These are phyloP conservation scores for Cervus canadensis DNA, from an alignment of 2,113 vertebrate genomes.

Conservation along the genomic window DNA sequence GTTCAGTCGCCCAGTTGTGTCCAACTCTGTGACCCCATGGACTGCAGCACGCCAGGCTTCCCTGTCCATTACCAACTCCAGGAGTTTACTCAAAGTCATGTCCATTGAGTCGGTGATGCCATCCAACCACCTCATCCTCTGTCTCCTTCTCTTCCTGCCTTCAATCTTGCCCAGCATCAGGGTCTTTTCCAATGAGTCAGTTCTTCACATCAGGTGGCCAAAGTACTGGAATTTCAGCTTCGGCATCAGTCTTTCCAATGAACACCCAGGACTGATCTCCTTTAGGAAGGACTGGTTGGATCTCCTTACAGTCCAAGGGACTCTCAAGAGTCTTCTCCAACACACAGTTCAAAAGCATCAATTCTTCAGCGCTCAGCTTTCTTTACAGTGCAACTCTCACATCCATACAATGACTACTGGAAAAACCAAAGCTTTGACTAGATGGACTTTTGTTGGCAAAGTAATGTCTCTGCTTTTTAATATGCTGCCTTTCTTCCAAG, in stretches of 20 bases:
- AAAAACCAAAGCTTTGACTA: neutral
- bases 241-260: neutral
- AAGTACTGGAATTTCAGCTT: neutral
- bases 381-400: neutral
- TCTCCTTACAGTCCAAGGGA: neutral
- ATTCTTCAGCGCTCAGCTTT: accelerated
- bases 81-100: accelerated
- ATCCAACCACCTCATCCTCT: neutral
- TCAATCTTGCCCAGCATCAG: neutral
- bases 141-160: neutral
- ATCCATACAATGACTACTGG: neutral
- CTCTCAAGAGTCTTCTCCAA: neutral
- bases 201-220: neutral
- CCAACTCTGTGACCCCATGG: accelerated
- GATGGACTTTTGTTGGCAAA: neutral
- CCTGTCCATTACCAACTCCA: neutral
- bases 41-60: neutral
- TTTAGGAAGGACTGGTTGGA: neutral
- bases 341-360: neutral
- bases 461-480: neutral
- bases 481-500: neutral
- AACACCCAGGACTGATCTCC: neutral
- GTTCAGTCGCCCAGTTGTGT: accelerated
- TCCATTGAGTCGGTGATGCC: accelerated
- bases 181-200: neutral